phyloP scores from a whole-genome alignment of 23 tunicate species.

The Phallusia fumigata region DNA sequence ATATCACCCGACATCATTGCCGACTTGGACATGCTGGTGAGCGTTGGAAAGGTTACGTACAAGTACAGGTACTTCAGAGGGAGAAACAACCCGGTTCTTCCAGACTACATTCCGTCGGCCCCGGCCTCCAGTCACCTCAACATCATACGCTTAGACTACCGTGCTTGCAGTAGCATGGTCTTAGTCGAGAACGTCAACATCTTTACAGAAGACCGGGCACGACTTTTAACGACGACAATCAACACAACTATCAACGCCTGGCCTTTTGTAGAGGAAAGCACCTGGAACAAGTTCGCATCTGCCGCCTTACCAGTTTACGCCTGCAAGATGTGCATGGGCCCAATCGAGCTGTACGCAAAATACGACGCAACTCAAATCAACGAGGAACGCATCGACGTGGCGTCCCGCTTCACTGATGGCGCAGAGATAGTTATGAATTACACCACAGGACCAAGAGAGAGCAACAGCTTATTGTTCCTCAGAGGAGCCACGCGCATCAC shows the following conservation, averaged over 20 bases:
- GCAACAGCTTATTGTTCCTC: not conserved
- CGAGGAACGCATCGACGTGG: not conserved
- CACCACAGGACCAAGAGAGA: not conserved
- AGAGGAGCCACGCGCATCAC: not conserved
- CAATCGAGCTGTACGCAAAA: not conserved
- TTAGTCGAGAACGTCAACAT: not conserved
- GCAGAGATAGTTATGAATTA: not conserved
- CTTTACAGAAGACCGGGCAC: not conserved
- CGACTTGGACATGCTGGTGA: not conserved
- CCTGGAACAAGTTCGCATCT: not conserved
- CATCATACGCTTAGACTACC: not conserved
- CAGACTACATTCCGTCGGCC: conserved; percentile 1
- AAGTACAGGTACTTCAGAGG: not conserved
- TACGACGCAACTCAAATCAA: conserved; percentile 11
- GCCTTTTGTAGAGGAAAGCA: conserved; percentile 11
- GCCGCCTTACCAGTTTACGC: not conserved
- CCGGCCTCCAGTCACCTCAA: not conserved
- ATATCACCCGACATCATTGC: not conserved
- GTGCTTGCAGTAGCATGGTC: not conserved
- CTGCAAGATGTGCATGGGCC: conserved; percentile 7
- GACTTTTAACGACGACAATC: not conserved
- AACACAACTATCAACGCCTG: conserved; percentile 10
- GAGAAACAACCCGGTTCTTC: not conserved
- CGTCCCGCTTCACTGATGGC: not conserved
- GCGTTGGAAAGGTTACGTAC: not conserved